Evolutionary conservation across 2,797 vertebrate species (phyloP).

Genomic region (Chrosomus eos): DNA sequence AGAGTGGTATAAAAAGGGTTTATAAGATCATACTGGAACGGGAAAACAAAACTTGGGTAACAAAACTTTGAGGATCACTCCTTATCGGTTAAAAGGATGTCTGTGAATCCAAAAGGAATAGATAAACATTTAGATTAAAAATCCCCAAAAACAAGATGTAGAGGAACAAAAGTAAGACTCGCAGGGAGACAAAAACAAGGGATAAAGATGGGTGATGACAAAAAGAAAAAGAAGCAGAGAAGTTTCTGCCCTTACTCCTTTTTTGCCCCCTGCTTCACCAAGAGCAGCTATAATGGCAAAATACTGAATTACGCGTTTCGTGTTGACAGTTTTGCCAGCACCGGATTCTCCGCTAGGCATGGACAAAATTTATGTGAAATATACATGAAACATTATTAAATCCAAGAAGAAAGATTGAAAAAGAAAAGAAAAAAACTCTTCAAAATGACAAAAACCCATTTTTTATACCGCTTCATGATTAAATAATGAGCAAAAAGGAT

Average conservation of each 20-base stretch:
- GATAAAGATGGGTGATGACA: constrained; percentile 37
- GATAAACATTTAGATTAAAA: constrained; percentile 39
- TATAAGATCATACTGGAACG: constrained; percentile 44
- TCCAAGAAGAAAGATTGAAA: constrained; percentile 27
- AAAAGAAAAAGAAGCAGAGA: constrained; percentile 34
- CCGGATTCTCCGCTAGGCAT: constrained; percentile 92
- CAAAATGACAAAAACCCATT: constrained; percentile 35
- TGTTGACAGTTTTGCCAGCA: constrained; percentile 98
- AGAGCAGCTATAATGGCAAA: constrained; percentile 93
- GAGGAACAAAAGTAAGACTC: constrained; percentile 18
- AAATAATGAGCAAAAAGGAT: constrained; percentile 20
- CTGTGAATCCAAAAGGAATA: constrained; percentile 28
- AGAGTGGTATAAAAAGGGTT: constrained; percentile 49
- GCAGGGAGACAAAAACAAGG: constrained; percentile 37
- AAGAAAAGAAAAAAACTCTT: constrained; percentile 17
- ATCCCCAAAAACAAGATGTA: constrained; percentile 36
- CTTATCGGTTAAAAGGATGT: constrained; percentile 47
- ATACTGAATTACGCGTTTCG: constrained; percentile 97
- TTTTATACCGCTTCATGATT: constrained; percentile 38
- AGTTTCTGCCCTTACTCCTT: constrained; percentile 82
- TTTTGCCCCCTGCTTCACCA: constrained; percentile 88
- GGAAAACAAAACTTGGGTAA: constrained; percentile 37
- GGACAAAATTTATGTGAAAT: constrained; percentile 49
- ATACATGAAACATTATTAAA: constrained; percentile 32
- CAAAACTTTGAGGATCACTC: constrained; percentile 34